Conservation (phyloP, 2,797 vertebrate species). For the Labeo calbasu region DNA sequence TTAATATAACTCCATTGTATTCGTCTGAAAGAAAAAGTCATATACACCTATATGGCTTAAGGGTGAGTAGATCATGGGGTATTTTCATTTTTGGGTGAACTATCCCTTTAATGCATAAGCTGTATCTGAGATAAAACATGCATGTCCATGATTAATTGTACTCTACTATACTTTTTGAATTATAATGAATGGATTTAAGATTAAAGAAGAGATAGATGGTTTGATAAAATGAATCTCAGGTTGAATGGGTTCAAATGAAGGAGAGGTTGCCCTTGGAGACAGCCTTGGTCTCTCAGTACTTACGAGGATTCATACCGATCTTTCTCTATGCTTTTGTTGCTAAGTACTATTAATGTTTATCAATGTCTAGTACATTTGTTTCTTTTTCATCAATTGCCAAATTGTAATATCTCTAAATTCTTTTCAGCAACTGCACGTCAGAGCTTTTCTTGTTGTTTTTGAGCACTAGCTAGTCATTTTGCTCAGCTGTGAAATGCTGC, state of each 20-base stretch:
- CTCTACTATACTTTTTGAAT: slow-evolving; percentile 8
- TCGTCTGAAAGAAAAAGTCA: too few relatives aligned
- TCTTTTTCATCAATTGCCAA: not conserved
- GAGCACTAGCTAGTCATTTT: slow-evolving; percentile 4
- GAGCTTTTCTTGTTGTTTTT: slow-evolving; percentile 5
- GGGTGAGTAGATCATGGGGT: too few relatives aligned
- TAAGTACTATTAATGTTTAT: not conserved
- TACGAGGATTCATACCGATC: not conserved
- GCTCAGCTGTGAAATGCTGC: slow-evolving; percentile 5
- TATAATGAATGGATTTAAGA: slow-evolving; percentile 4
- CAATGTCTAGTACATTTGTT: not conserved
- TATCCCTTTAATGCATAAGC: not conserved
- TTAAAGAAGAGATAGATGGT: not conserved
- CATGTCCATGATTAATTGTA: not conserved
- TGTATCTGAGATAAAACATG: slow-evolving; percentile 17
- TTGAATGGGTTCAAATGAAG: slow-evolving; percentile 22
- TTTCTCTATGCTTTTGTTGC: not conserved
- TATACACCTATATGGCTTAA: too few relatives aligned
- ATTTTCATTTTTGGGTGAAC: too few relatives aligned
- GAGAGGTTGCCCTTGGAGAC: slow-evolving; percentile 23
- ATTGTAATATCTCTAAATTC: not conserved
- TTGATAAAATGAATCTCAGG: not conserved
- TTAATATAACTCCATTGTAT: too few relatives aligned
- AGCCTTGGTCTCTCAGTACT: slow-evolving; percentile 12
- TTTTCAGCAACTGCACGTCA: not conserved